These are phyloP conservation scores for Dysidea cf. avara DNA, from an alignment of 37 sponge, comb jelly and placozoan species.

Conservation along the genomic window DNA sequence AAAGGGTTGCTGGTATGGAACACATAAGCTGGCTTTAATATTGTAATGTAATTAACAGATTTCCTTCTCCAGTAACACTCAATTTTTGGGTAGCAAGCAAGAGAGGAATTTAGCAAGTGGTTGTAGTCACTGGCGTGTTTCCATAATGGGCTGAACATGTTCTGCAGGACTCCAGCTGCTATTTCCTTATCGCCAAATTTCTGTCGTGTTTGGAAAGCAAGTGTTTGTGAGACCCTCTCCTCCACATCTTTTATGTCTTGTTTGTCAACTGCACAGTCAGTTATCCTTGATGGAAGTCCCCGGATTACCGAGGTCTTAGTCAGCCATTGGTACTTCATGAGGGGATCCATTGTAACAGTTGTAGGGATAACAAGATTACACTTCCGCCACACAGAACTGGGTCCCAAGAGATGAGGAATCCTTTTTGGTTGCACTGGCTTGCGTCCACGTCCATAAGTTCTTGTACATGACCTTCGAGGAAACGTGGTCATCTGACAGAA, in stretches of 20 bases:
- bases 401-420: conserved; percentile 74
- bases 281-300: conserved; percentile 51
- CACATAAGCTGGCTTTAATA: conserved; percentile 37
- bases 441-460: too few relatives aligned
- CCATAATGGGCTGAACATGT: conserved; percentile 43
- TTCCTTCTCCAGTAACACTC: conserved; percentile 67
- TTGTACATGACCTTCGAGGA: too few relatives aligned
- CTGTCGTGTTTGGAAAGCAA: conserved; percentile 4
- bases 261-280: neutral
- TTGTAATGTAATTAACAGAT: conserved; percentile 46
- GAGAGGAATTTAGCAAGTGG: conserved; percentile 38
- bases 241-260: conserved; percentile 15
- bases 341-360: conserved; percentile 28
- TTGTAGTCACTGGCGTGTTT: conserved; percentile 18
- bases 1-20: conserved; percentile 51
- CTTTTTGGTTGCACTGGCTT: conserved; percentile 23
- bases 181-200: neutral
- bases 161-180: conserved; percentile 34
- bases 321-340: conserved; percentile 68
- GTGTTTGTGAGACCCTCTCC: conserved; percentile 26
- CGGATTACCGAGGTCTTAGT: conserved; percentile 52
- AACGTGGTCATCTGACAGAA: too few relatives aligned
- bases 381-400: conserved; percentile 68
- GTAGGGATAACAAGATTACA: conserved; percentile 66
- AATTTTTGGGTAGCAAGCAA: conserved; percentile 45